Conservation (phyloP, 2,888 invertebrate genomes). For the Amorpha juglandis region DNA sequence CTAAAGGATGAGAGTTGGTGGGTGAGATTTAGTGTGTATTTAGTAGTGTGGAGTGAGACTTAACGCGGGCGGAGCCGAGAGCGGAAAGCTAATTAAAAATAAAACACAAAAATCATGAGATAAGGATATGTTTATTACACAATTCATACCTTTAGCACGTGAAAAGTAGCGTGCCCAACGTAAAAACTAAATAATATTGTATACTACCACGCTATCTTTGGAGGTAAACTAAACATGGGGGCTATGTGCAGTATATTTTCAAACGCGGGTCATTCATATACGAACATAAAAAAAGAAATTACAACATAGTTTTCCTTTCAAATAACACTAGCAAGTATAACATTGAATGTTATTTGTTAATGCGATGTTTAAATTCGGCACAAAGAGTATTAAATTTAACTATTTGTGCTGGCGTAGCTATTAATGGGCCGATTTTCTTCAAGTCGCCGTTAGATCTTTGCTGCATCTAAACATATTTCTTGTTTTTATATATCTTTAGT, state of each 20-base stretch:
- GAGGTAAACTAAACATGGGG: conserved; percentile 75
- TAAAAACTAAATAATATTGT: conserved; percentile 66
- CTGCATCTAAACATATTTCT: no score
- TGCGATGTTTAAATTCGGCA: conserved; percentile 36
- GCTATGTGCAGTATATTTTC: conserved; percentile 49
- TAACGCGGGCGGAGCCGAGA: no score
- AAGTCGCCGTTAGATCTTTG: no score
- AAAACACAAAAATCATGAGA: conserved; percentile 65
- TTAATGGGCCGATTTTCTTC: background rate
- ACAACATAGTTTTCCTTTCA: conserved; percentile 43
- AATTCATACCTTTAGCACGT: conserved; percentile 71
- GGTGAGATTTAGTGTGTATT: no score
- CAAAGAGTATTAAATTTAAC: no score
- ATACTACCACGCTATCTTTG: conserved; percentile 80
- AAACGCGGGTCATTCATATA: conserved; percentile 19
- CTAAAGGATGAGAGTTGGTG: no score
- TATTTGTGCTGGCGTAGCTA: background rate
- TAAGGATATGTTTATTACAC: conserved; percentile 84
- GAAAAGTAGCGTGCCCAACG: conserved; percentile 52
- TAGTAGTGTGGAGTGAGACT: no score
- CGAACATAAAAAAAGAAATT: conserved; percentile 17
- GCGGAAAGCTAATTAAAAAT: conserved; percentile 17
- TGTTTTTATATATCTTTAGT: no score
- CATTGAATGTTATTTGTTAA: conserved; percentile 38
- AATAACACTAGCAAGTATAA: conserved; percentile 40